Conservation (phyloP, 2,888 invertebrate genomes). For the Lottia gigantea region DNA sequence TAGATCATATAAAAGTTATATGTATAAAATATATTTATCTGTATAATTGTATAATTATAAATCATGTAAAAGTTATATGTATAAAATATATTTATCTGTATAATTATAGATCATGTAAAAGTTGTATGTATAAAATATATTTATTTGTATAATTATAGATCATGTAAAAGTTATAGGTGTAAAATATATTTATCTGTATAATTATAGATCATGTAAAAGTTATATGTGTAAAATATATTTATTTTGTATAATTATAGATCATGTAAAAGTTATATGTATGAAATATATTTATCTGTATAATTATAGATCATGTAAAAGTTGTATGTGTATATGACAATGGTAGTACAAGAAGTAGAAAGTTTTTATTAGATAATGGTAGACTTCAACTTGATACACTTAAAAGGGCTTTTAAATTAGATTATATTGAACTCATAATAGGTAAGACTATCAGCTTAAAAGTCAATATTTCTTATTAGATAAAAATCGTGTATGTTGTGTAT, state of each 20-base stretch:
- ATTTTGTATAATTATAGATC: background rate
- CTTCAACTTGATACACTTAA: constrained; percentile 56
- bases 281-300: constrained; percentile 22
- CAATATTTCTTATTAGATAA: background rate
- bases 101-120: constrained; percentile 19
- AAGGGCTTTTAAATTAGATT: constrained; percentile 52
- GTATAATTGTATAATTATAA: background rate
- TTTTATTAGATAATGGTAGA: constrained; percentile 60
- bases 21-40: background rate
- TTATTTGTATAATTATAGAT: background rate
- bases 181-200: background rate
- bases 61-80: constrained; percentile 25
- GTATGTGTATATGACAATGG: constrained; percentile 40
- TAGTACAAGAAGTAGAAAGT: constrained; percentile 43
- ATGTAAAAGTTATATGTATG: constrained; percentile 25
- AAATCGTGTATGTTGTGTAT: no score
- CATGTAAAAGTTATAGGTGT: constrained; percentile 25
- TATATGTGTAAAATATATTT: constrained; percentile 13
- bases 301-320: constrained; percentile 43
- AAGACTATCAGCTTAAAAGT: constrained; percentile 14
- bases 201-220: no score
- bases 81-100: background rate
- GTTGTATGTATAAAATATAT: background rate
- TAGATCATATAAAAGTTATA: background rate
- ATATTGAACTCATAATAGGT: constrained; percentile 60